phyloP scores from a whole-genome alignment of 2,888 invertebrate species.

The Ormia ochracea region DNA sequence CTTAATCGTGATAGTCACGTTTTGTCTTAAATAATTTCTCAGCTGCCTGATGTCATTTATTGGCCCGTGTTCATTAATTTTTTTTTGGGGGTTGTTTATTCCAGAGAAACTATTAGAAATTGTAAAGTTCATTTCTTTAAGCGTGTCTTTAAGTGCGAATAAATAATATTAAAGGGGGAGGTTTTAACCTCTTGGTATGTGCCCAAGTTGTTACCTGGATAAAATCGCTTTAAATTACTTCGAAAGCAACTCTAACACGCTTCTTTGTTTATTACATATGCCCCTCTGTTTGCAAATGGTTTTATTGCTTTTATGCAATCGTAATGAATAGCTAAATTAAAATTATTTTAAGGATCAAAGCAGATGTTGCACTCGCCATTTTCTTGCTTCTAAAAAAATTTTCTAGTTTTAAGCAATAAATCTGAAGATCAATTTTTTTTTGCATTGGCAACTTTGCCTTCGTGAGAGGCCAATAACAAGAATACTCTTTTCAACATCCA shows the following conservation, averaged over 20 bases:
- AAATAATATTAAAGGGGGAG: constrained; percentile 34
- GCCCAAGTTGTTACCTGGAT: constrained; percentile 35
- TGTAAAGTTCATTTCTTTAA: constrained; percentile 8
- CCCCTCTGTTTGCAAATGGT: background rate
- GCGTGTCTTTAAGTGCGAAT: background rate
- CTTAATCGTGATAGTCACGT: constrained; percentile 16
- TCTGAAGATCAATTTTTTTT: too few relatives aligned
- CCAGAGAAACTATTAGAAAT: background rate
- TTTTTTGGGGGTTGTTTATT: constrained; percentile 49
- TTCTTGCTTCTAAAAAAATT: constrained; percentile 11
- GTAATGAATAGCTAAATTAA: constrained; percentile 19
- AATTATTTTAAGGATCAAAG: background rate
- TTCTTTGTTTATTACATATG: constrained; percentile 33
- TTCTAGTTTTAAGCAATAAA: constrained; percentile 33
- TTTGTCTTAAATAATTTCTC: constrained; percentile 36
- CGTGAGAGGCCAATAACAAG: too few relatives aligned
- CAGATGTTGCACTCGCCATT: constrained; percentile 30
- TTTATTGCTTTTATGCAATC: constrained; percentile 19
- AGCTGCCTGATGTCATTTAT: constrained; percentile 37
- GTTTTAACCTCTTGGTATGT: background rate
- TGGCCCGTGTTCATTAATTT: constrained; percentile 46
- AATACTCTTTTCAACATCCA: too few relatives aligned
- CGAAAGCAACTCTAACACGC: constrained; percentile 35
- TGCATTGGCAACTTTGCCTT: too few relatives aligned
- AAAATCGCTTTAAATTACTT: background rate